Percentiles rank a stretch among this genome's conserved stretches.
phyloP scores from a whole-genome alignment of 2,113 vertebrate species.

The Chaetura pelagica region DNA sequence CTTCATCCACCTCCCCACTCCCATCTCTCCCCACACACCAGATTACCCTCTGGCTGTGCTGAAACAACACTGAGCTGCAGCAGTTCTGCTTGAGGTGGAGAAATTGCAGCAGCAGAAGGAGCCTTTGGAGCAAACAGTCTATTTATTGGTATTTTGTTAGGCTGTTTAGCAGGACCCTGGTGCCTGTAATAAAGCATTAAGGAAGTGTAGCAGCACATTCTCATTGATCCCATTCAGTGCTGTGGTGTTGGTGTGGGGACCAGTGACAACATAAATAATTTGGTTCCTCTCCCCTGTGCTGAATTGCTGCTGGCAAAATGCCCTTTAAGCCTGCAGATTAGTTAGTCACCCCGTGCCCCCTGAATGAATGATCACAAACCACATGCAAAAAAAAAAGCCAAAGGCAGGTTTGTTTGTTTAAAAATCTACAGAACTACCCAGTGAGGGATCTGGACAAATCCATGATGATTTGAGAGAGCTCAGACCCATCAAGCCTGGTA shows the following conservation, averaged over 20 bases:
- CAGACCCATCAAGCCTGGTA: neutral
- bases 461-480: neutral
- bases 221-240: slow-evolving; percentile 36
- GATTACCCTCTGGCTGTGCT: neutral
- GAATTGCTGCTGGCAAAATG: slow-evolving; percentile 16
- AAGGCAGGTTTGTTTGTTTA: neutral
- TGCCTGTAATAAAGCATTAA: slow-evolving; percentile 67
- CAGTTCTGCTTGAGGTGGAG: neutral
- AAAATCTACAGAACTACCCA: neutral
- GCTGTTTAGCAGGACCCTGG: slow-evolving; percentile 53
- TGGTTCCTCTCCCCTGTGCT: neutral
- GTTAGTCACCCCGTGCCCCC: neutral
- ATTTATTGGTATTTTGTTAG: slow-evolving; percentile 69
- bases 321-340: neutral
- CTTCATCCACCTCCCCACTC: neutral
- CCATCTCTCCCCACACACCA: neutral
- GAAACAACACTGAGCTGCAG: neutral
- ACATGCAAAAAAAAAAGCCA: neutral
- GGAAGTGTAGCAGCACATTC: slow-evolving; percentile 58
- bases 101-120: slow-evolving; percentile 12
- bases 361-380: neutral
- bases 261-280: slow-evolving; percentile 2
- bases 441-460: neutral
- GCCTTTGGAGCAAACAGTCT: neutral
- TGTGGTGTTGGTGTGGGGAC: neutral